Percentiles rank a stretch among this genome's conserved stretches.
Evolutionary conservation across 2,113 vertebrate genomes (phyloP).

Genomic region (Hippocampus abdominalis): DNA sequence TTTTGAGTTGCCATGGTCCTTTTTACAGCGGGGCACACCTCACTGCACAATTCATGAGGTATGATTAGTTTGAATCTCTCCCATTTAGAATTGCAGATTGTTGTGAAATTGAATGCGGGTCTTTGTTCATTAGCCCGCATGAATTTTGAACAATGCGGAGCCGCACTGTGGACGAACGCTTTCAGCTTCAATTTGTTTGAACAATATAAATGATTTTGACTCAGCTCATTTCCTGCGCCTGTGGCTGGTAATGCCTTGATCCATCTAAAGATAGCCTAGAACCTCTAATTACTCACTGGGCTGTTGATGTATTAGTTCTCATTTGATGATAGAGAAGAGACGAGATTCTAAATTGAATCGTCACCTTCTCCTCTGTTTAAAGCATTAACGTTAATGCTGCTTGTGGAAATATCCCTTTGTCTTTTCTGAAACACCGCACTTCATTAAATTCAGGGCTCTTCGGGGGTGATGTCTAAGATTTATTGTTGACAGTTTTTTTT

Average conservation of each 20-base stretch:
- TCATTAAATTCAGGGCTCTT: conserved; percentile 50
- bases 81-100: conserved; percentile 43
- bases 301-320: conserved; percentile 59
- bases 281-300: conserved; percentile 60
- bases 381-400: conserved; percentile 49
- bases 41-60: conserved; percentile 73
- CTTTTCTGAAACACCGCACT: conserved; percentile 43
- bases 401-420: conserved; percentile 37
- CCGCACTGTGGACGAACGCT: conserved; percentile 32
- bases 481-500: conserved; percentile 35
- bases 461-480: conserved; percentile 34
- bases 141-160: conserved; percentile 43
- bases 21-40: conserved; percentile 56
- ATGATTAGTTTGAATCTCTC: conserved; percentile 77
- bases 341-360: conserved; percentile 50
- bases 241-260: conserved; percentile 64
- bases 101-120: conserved; percentile 35
- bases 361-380: conserved; percentile 44
- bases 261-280: conserved; percentile 57
- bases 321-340: conserved; percentile 46
- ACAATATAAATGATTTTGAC: conserved; percentile 66
- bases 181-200: conserved; percentile 65
- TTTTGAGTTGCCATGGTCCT: conserved; percentile 35
- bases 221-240: conserved; percentile 59
- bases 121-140: conserved; percentile 41